Evolutionary conservation across 2,888 invertebrate species (phyloP), one percentile per base, ranked within the genome.

Genomic region (Keiferia lycopersicella): DNA sequence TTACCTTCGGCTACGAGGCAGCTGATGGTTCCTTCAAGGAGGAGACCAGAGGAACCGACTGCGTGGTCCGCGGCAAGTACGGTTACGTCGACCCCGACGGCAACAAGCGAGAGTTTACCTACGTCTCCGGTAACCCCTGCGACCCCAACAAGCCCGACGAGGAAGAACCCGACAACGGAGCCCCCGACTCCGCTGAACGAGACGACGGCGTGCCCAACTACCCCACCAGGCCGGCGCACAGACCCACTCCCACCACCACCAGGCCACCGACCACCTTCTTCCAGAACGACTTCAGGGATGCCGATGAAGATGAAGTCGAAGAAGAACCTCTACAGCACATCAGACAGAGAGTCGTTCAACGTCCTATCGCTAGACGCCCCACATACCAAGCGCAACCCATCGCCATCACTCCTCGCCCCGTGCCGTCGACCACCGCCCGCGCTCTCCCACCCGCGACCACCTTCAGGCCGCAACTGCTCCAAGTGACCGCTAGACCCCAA

Each of bases 11-110:
- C 45, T 96, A 96, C 85, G 96, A 96, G 86, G 95, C 96, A 0
- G 96, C 96, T 12, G 96, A 96, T 76, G 96, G 96, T 0, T 95
- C 95, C 67, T 97, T 96, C 92, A 96, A 96, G 78, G 96, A 97
- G 78, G 96, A 97, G 83, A 96, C 96, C 2, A 89, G 96, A 65
- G 96, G 96, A 59, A 95, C 96, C 0, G 96, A 97, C 86, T 97
- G 96, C 82, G 96, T 97, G 0, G 96, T 96, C 6, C 93, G 96
- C 66, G 97, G 97, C 62, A 96, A 96, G 83, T 97, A 97, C 83
- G 97, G 97, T 22, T 97, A 97, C 88, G 92, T 97, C 12, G 97
- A 97, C 85, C 96, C 96, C 0, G 96, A 96, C 69, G 97, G 97
- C 71, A 96, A 96, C 87, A 96, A 96, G 77, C 88, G 96, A 70